phyloP scores from a whole-genome alignment of 2,113 vertebrate species.

The Thunnus maccoyii region DNA sequence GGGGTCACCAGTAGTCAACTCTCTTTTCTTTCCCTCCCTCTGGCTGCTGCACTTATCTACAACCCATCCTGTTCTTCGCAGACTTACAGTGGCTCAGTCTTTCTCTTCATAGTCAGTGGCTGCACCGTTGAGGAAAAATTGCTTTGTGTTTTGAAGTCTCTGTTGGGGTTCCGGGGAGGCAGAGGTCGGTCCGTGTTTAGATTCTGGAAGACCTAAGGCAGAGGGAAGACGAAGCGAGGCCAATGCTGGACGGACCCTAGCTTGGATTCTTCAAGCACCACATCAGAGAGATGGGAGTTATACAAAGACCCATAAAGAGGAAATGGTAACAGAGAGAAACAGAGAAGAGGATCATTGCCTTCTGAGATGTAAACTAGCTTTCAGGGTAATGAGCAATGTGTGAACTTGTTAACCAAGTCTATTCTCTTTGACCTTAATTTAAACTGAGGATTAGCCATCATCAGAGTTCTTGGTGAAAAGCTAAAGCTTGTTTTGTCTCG shows the following conservation, averaged over 20 bases:
- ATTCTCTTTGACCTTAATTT: slow-evolving; percentile 72
- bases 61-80: slow-evolving; percentile 54
- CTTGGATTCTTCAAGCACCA: slow-evolving; percentile 44
- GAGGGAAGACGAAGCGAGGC: not conserved
- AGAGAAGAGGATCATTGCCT: slow-evolving; percentile 28
- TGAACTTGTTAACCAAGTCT: slow-evolving; percentile 67
- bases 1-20: slow-evolving; percentile 78
- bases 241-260: slow-evolving; percentile 13
- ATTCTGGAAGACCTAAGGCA: slow-evolving; percentile 18
- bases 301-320: slow-evolving; percentile 28
- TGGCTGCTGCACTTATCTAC: slow-evolving; percentile 55
- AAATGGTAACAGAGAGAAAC: slow-evolving; percentile 36
- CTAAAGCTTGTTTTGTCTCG: slow-evolving; percentile 70
- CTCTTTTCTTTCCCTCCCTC: slow-evolving; percentile 53
- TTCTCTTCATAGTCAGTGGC: not conserved
- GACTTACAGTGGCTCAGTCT: slow-evolving; percentile 19
- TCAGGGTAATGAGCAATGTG: slow-evolving; percentile 51
- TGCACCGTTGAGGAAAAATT: slow-evolving; percentile 1
- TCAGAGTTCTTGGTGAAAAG: slow-evolving; percentile 69
- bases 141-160: slow-evolving; percentile 29
- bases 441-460: slow-evolving; percentile 72
- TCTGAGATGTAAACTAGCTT: slow-evolving; percentile 51
- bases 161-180: not conserved
- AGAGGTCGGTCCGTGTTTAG: slow-evolving; percentile 3
- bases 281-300: slow-evolving; percentile 53